Percentiles rank a stretch among this genome's conserved stretches.
Conservation (phyloP, 53 echinoderm and acorn worm species). For the Stichopus horrens region DNA sequence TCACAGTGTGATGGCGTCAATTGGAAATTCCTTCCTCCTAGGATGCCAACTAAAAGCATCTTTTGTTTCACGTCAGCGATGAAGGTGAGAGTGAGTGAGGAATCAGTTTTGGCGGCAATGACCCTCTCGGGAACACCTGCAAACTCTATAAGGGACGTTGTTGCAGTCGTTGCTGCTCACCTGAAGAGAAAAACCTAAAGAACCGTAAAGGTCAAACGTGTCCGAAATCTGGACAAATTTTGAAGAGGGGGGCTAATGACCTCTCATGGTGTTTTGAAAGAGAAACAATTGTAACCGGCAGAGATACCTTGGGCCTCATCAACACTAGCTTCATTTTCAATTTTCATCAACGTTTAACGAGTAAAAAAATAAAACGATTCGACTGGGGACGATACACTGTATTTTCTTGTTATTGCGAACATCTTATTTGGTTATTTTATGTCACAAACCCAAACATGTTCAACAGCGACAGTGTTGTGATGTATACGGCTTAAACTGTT, state of each 20-base stretch:
- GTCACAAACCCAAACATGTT: background rate
- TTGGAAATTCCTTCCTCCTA: constrained; percentile 28
- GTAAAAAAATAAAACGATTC: background rate
- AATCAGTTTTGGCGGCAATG: constrained; percentile 18
- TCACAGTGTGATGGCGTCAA: constrained; percentile 48
- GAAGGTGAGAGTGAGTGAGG: constrained; percentile 1
- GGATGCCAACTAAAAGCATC: constrained; percentile 41
- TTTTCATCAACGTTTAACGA: background rate
- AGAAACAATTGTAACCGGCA: constrained; percentile 45
- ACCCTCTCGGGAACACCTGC: constrained; percentile 24
- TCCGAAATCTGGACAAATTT: constrained; percentile 48
- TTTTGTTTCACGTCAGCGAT: constrained; percentile 32
- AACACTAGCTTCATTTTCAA: constrained; percentile 13
- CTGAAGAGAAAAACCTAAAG: background rate
- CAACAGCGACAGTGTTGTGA: no score
- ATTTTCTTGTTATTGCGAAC: constrained; percentile 21
- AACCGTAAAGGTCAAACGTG: constrained; percentile 14
- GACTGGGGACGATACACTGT: background rate
- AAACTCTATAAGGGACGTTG: background rate
- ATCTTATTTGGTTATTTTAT: background rate
- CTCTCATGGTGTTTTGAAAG: constrained; percentile 37
- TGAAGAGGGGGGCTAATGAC: constrained; percentile 34
- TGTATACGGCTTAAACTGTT: no score
- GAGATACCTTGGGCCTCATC: constrained; percentile 1
- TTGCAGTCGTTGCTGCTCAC: constrained; percentile 1